Conservation (phyloP, 2,113 vertebrate species). For the Myotis yumanensis region DNA sequence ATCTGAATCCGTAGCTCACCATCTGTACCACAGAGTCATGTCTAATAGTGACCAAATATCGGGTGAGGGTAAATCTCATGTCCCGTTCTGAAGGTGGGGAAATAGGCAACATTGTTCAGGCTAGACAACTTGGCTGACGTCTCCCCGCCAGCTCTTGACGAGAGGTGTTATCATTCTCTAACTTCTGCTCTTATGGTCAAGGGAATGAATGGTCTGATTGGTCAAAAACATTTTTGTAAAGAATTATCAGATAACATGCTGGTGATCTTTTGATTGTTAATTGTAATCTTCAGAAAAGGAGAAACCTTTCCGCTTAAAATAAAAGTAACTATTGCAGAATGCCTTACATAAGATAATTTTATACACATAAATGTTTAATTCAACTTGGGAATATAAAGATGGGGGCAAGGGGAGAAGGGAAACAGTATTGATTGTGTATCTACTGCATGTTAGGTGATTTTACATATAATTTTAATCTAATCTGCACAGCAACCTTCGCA, state of each 20-base stretch:
- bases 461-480: not conserved
- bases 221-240: not conserved
- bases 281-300: not conserved
- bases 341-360: not conserved
- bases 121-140: not conserved
- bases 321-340: not conserved
- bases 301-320: not conserved
- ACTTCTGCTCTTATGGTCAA: not conserved
- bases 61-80: not conserved
- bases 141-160: not conserved
- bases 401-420: not conserved
- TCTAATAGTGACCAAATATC: not conserved
- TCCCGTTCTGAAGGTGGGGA: not conserved
- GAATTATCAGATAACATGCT: not conserved
- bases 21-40: not conserved
- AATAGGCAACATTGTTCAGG: not conserved
- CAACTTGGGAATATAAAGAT: not conserved
- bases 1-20: not conserved
- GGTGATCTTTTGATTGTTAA: not conserved
- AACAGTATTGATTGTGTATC: not conserved
- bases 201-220: not conserved
- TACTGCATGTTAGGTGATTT: not conserved
- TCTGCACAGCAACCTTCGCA: not conserved
- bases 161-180: not conserved
- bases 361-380: not conserved